These are phyloP conservation scores for Fulmarus glacialis DNA, from an alignment of 2,113 vertebrate genomes.

Conservation along the genomic window DNA sequence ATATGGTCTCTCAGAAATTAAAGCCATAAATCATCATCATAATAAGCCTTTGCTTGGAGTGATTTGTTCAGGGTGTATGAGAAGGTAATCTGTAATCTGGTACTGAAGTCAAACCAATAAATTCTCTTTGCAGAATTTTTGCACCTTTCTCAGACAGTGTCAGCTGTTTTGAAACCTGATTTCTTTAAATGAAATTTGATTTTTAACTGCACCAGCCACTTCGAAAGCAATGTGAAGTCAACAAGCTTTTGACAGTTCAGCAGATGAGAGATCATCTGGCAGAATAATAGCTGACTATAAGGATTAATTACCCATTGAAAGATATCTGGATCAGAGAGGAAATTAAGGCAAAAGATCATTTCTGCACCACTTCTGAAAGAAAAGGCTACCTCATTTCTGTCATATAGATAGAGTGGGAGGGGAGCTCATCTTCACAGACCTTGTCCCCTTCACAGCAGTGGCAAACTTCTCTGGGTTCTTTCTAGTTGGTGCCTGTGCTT, in stretches of 20 bases:
- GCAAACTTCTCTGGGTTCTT: not conserved
- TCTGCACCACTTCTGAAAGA: not conserved
- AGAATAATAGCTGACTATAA: not conserved
- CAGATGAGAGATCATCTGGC: not conserved
- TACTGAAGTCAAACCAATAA: not conserved
- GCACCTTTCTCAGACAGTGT: not conserved
- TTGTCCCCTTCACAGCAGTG: not conserved
- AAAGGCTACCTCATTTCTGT: not conserved
- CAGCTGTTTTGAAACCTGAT: not conserved
- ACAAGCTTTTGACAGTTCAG: not conserved
- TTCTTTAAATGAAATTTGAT: not conserved
- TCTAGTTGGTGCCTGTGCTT: not conserved
- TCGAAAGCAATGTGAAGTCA: not conserved
- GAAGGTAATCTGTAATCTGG: not conserved
- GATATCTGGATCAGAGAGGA: not conserved
- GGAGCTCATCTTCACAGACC: not conserved
- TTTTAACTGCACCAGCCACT: not conserved
- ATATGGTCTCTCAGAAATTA: not conserved
- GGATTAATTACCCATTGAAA: not conserved
- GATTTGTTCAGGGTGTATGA: not conserved
- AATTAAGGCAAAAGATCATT: not conserved
- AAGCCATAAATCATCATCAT: conserved; percentile 15
- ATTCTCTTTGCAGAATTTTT: not conserved
- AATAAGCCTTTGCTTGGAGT: not conserved
- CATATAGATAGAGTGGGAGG: not conserved